Conservation (phyloP, 2,888 invertebrate species). For the Drosophila rubida region DNA sequence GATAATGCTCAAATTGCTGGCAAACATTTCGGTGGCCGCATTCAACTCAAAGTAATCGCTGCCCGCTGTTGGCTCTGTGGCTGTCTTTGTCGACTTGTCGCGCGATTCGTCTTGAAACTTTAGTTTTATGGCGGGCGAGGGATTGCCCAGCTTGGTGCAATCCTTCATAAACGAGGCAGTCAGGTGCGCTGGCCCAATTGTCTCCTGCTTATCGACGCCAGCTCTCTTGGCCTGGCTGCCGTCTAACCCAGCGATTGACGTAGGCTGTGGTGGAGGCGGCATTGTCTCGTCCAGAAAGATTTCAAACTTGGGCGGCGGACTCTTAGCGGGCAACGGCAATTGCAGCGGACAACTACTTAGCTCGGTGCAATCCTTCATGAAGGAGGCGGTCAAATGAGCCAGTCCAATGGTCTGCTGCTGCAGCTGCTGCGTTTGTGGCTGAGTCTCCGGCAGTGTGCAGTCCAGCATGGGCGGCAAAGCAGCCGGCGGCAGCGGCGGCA, state of each 20-base stretch:
- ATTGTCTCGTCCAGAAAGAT: slow-evolving; percentile 43
- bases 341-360: slow-evolving; percentile 50
- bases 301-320: slow-evolving; percentile 20
- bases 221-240: not conserved
- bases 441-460: slow-evolving; percentile 53
- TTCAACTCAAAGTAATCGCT: slow-evolving; percentile 75
- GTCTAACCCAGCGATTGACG: not conserved
- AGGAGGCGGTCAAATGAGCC: slow-evolving; percentile 62
- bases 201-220: slow-evolving; percentile 19
- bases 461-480: slow-evolving; percentile 24
- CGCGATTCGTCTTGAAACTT: slow-evolving; percentile 39
- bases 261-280: slow-evolving; percentile 10
- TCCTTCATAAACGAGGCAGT: slow-evolving; percentile 71
- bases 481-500: slow-evolving; percentile 35
- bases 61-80: not conserved
- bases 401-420: slow-evolving; percentile 21
- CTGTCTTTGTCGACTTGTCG: slow-evolving; percentile 15
- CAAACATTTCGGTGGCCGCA: slow-evolving; percentile 82
- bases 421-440: slow-evolving; percentile 13
- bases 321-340: slow-evolving; percentile 1
- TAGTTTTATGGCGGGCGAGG: slow-evolving; percentile 27
- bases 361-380: slow-evolving; percentile 71
- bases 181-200: slow-evolving; percentile 30
- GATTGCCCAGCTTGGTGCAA: slow-evolving; percentile 57
- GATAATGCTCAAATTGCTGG: slow-evolving; percentile 79